These are phyloP conservation scores for Pogonocichla stellata DNA, from an alignment of 2,113 vertebrate genomes.

Conservation along the genomic window DNA sequence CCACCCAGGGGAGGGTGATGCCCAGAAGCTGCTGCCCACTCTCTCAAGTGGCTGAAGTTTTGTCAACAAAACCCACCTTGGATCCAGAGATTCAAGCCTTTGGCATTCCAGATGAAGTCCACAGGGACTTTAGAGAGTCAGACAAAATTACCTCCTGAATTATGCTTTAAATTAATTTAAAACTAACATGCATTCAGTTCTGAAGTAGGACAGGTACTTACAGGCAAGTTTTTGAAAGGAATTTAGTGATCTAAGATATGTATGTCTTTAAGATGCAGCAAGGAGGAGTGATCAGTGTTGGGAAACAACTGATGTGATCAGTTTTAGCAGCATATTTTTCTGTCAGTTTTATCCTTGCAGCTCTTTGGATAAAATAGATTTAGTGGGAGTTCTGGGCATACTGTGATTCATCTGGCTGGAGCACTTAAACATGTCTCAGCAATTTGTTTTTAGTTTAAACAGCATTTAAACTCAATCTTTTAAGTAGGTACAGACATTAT, in stretches of 20 bases:
- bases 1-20: neutral
- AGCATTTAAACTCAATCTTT: constrained; percentile 17
- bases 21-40: neutral
- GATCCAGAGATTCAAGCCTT: neutral
- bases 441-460: constrained; percentile 25
- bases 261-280: neutral
- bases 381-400: constrained; percentile 41
- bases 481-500: neutral
- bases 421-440: neutral
- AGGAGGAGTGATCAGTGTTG: neutral
- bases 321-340: constrained; percentile 29
- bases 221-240: neutral
- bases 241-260: neutral
- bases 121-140: neutral
- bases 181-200: neutral
- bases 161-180: neutral
- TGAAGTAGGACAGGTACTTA: neutral
- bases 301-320: constrained; percentile 11
- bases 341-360: constrained; percentile 5
- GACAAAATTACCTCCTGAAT: neutral
- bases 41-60: neutral
- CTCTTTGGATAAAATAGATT: constrained; percentile 32
- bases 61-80: neutral
- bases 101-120: neutral
- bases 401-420: constrained; percentile 22